Base-by-base conservation (phyloP, 2,113 vertebrate genomes). In the Pao palembangensis region DNA sequence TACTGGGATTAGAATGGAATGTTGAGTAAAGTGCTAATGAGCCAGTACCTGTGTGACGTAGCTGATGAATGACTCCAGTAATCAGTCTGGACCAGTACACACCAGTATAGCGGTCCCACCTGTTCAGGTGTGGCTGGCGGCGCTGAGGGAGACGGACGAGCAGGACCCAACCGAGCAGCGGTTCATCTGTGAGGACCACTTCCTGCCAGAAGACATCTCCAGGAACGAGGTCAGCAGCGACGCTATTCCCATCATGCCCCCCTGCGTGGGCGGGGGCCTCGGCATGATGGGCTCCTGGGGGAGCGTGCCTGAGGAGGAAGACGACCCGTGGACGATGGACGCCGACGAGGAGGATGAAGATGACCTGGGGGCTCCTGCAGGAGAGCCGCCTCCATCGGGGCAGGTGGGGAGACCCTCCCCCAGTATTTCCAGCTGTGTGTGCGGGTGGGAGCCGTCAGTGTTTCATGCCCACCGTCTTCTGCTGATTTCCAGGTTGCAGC, bases 131-230 rank as follows among this genome's bases (percentile, higher is more conserved):
- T 92, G 91, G 89, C 79, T 91, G 34, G 88, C 90, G 0, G 89
- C 91, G 5, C 74, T 91, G 52, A 79, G 90, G 50, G 87, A 91
- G 58, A 68, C 74, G 0, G 82, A 84, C n/a, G 73, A 52, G n/a
- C 75, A 78, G 23, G 71, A 79, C 50, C 43, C 49, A 0, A 16
- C 72, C 0, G 84, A 86, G 15, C 71, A 79, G 8, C 76, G 74
- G 3, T 15, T 73, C 1, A 91, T 92, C 69, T 92, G 91, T 3
- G 90, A 92, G 50, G 90, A 91, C 70, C 90, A 92, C 76, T 92
- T 92, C 68, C 85, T 92, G 42, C 82, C 82, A 0, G 81, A 89
- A 51, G 88, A 92, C 75, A 67, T 92, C 47, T 79, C 79, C 0
- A 5, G 20, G 1, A 21, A 12, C 0, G 88, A 83, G 0, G 72